phyloP scores from a whole-genome alignment of 2,113 vertebrate genomes.

The Lanius collurio region DNA sequence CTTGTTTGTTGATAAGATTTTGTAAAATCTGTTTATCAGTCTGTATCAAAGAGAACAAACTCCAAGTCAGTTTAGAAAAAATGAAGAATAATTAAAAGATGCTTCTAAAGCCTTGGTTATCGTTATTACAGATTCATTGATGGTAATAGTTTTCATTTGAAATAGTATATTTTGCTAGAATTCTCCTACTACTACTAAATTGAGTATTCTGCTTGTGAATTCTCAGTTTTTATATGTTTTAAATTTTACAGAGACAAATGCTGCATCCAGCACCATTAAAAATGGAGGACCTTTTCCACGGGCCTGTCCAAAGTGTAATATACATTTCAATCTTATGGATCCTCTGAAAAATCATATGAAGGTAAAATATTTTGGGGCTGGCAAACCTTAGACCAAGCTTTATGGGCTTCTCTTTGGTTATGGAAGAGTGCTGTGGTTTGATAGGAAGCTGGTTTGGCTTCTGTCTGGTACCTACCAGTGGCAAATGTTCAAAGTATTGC shows the following conservation, averaged over 20 bases:
- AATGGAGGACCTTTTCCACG: slow-evolving; percentile 83
- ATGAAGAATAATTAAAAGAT: not conserved
- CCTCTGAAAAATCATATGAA: slow-evolving; percentile 85
- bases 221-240: not conserved
- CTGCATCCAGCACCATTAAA: slow-evolving; percentile 69
- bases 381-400: not conserved
- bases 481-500: not conserved
- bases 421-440: not conserved
- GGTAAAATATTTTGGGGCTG: slow-evolving; percentile 69
- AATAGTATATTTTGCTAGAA: not conserved
- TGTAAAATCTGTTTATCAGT: not conserved
- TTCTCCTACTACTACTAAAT: not conserved
- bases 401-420: not conserved
- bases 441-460: not conserved
- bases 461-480: not conserved
- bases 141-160: not conserved
- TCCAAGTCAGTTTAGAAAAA: not conserved
- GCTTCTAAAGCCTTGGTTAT: not conserved
- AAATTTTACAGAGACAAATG: slow-evolving; percentile 66
- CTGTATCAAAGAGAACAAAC: not conserved
- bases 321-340: slow-evolving; percentile 86
- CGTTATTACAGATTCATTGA: not conserved
- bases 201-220: not conserved
- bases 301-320: slow-evolving; percentile 90
- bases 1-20: not conserved